Conservation (phyloP, 2,113 vertebrate species). For the Tinamus guttatus region DNA sequence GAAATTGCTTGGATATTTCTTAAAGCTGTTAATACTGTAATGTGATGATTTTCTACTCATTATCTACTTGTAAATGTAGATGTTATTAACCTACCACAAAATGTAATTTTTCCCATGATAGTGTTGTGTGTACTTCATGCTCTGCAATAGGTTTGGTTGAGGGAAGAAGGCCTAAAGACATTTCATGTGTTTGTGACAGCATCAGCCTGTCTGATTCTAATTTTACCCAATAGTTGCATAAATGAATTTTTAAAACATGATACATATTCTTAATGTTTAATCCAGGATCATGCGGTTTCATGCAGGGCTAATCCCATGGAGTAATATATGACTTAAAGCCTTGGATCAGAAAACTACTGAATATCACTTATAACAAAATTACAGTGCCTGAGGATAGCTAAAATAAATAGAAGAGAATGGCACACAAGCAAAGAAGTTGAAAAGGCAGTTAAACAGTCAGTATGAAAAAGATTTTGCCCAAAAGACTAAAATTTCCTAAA, state of each 20-base stretch:
- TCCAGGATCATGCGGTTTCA: conserved; percentile 54
- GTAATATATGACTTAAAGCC: conserved; percentile 53
- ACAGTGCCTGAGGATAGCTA: conserved; percentile 23
- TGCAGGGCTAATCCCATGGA: conserved; percentile 38
- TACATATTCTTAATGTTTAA: conserved; percentile 61
- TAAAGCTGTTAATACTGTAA: not conserved
- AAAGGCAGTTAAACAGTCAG: not conserved
- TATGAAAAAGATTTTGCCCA: not conserved
- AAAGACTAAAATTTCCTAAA: not conserved
- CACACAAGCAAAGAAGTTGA: not conserved
- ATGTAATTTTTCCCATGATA: conserved; percentile 11
- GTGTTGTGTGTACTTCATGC: conserved; percentile 1
- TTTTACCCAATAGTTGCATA: conserved; percentile 61
- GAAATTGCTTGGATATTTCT: not conserved
- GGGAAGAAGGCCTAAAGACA: not conserved
- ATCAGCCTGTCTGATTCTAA: conserved; percentile 63
- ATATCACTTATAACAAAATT: conserved; percentile 47
- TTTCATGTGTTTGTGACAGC: conserved; percentile 46
- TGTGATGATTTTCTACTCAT: not conserved
- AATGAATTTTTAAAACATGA: conserved; percentile 71
- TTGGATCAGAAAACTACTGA: conserved; percentile 53
- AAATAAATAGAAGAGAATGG: conserved; percentile 35
- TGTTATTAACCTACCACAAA: not conserved
- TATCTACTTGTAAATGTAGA: not conserved
- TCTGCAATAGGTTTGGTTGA: conserved; percentile 50